Base-by-base conservation (phyloP, 2,888 invertebrate species). In the Meteorus cinctellus region DNA sequence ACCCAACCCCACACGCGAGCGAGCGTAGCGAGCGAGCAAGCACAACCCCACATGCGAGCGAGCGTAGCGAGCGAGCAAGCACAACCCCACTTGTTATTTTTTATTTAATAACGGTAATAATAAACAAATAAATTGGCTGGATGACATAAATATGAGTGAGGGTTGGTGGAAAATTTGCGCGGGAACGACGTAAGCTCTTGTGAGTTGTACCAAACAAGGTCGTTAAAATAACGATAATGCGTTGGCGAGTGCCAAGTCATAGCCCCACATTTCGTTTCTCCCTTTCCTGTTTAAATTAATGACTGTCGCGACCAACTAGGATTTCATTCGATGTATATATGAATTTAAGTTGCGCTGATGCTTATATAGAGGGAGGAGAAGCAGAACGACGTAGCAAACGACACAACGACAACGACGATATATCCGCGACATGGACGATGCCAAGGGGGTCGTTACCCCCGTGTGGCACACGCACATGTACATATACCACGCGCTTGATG, bases 151-250 rank as follows among this genome's bases (percentile, higher is more conserved):
- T 67, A 45, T 59, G 36, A 14, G 34, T 41, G 45, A 41, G 63
- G n/a, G 60, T 10, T 41, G 41, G 48, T 59, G 34, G 34, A 66
- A 45, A 55, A 60, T 67, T 72, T 65, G 31, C 65, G 55, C 60
- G 67, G 67, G 67, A 55, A 27, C 55, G 29, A 36, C 31, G 48
- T 34, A 65, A 59, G 60, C 74, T 78, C 76, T 75, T 75, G 75
- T 71, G 75, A 19, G 24, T 29, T 45, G 78, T 76, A 81, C 79
- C 79, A 80, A 83, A 81, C 81, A 81, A 78, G 81, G 79, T 84
- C 82, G 83, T 84, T 84, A 84, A 82, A 84, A 81, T 83, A 83
- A 84, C 83, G 83, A 84, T 84, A 84, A 84, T 82, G 81, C 78
- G 80, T 80, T 81, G 77, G 78, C 80, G 82, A 81, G 83, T 84